Evolutionary conservation across 1,140 invertebrate genomes (phyloP).

Genomic region (Drosophila dunni): DNA sequence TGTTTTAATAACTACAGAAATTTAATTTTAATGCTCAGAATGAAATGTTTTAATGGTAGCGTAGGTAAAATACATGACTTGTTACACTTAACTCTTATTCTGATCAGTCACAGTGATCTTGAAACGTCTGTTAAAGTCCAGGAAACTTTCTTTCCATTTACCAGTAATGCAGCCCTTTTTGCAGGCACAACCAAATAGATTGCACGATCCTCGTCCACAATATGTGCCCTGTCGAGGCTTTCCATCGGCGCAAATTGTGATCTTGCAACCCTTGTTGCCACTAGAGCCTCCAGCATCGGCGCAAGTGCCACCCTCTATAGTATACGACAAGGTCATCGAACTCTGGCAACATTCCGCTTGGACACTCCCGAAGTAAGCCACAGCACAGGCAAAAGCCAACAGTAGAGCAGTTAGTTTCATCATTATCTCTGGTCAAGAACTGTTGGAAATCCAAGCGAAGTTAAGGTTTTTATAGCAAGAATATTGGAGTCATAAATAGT

Average conservation of each 20-base stretch:
- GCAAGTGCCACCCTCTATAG: not conserved
- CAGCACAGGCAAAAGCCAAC: slow-evolving; percentile 4
- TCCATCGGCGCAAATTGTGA: slow-evolving; percentile 20
- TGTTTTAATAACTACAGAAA: too few relatives aligned
- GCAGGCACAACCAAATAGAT: slow-evolving; percentile 14
- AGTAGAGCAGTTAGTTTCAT: not conserved
- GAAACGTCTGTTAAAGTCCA: not conserved
- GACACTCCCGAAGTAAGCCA: not conserved
- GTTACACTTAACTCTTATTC: not conserved
- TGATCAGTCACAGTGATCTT: not conserved
- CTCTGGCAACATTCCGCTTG: slow-evolving; percentile 1
- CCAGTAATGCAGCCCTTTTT: slow-evolving; percentile 1
- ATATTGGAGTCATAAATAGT: not conserved
- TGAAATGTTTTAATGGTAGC: not conserved
- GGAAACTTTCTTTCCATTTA: slow-evolving; percentile 19
- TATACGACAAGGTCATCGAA: not conserved
- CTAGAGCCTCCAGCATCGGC: slow-evolving; percentile 3
- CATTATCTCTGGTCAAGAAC: not conserved
- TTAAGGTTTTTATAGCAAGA: not conserved
- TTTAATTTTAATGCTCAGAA: not conserved
- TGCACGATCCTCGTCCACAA: slow-evolving; percentile 16
- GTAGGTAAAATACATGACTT: too few relatives aligned
- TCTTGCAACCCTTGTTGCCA: not conserved
- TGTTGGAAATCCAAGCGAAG: not conserved
- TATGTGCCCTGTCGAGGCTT: not conserved